A percentile compares a stretch with the other conserved stretches of the same genome.
phyloP scores from a whole-genome alignment of 64 coral and sea anemone genomes.

The Pocillopora damicornis region DNA sequence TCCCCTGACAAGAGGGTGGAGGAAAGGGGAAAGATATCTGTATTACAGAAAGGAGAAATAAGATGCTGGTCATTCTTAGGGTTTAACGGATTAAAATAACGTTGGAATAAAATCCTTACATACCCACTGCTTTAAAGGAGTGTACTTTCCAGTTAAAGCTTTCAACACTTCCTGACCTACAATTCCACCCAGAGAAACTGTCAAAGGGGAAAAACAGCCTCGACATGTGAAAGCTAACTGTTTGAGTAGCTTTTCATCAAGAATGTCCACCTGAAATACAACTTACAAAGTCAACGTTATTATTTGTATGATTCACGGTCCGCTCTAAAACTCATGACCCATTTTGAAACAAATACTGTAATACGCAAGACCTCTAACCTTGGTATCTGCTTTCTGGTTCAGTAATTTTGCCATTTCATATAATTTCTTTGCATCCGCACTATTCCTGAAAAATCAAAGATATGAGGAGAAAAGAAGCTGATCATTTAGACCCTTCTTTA shows the following conservation, averaged over 20 bases:
- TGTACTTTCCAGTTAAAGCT: conserved; percentile 93
- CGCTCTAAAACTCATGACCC: too few relatives aligned
- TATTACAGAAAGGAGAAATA: neutral
- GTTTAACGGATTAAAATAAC: too few relatives aligned
- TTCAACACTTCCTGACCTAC: conserved; percentile 87
- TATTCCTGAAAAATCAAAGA: conserved; percentile 18
- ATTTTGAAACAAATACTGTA: too few relatives aligned
- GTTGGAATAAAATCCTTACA: neutral
- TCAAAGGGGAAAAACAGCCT: conserved; percentile 80
- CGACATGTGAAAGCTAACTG: conserved; percentile 62
- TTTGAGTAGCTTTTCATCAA: conserved; percentile 52
- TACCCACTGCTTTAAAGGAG: conserved; percentile 94
- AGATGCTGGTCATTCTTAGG: too few relatives aligned
- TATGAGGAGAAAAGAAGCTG: neutral
- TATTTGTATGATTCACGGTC: too few relatives aligned
- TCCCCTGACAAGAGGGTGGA: too few relatives aligned
- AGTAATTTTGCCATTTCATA: conserved; percentile 35
- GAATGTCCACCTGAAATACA: conserved; percentile 43
- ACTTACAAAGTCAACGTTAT: too few relatives aligned
- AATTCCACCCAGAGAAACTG: conserved; percentile 79
- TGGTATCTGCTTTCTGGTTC: conserved; percentile 29
- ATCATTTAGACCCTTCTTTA: too few relatives aligned
- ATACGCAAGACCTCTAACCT: conserved; percentile 10
- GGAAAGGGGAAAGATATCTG: neutral
- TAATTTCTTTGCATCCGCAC: conserved; percentile 46